phyloP scores from a whole-genome alignment of 2,797 vertebrate species.

The Ctenopoma kingsleyae region DNA sequence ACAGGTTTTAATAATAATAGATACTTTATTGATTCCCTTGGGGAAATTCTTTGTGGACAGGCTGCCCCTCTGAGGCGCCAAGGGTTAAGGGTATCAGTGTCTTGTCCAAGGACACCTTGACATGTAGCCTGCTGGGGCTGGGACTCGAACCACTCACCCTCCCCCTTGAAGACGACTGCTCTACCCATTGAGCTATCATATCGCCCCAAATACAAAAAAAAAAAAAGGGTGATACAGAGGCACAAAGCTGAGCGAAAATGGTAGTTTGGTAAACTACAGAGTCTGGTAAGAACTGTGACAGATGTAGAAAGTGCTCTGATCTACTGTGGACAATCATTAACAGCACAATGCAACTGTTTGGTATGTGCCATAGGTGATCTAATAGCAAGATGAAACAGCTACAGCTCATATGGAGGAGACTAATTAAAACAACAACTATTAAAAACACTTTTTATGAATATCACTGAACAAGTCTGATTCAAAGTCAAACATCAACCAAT shows the following conservation, averaged over 20 bases:
- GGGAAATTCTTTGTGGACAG: too few relatives aligned
- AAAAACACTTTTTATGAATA: background rate
- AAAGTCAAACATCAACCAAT: background rate
- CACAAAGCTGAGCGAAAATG: slow-evolving; percentile 8
- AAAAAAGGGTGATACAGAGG: background rate
- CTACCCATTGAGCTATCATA: too few relatives aligned
- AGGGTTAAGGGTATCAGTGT: too few relatives aligned
- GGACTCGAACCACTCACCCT: too few relatives aligned
- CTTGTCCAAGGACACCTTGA: too few relatives aligned
- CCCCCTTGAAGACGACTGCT: too few relatives aligned
- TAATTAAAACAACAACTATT: background rate
- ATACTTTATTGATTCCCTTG: too few relatives aligned
- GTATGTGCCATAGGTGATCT: slow-evolving; percentile 13
- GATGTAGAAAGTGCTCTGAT: slow-evolving; percentile 15
- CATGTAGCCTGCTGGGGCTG: too few relatives aligned
- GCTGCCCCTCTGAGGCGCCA: too few relatives aligned
- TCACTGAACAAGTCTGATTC: background rate
- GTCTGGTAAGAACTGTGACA: slow-evolving; percentile 2
- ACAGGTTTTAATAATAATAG: too few relatives aligned
- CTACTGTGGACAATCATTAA: slow-evolving; percentile 11
- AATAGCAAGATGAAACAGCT: slow-evolving; percentile 5
- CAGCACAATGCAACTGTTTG: slow-evolving; percentile 17
- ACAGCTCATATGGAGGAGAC: slow-evolving; percentile 1
- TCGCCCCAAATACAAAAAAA: too few relatives aligned
- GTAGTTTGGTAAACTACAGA: slow-evolving; percentile 13